Conservation (phyloP, 1,140 invertebrate species). For the Cotesia typhae region DNA sequence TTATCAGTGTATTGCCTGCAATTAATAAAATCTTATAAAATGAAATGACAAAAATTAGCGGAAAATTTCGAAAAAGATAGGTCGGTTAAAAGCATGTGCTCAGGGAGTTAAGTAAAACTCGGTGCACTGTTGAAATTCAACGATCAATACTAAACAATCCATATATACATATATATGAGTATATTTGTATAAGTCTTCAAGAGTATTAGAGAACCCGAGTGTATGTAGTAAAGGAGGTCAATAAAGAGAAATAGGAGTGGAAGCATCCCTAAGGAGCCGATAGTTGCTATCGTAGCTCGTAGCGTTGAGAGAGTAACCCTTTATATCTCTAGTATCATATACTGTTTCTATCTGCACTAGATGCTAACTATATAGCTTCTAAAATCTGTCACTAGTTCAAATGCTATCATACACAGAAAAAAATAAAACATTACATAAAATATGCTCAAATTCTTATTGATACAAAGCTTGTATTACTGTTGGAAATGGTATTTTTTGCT, state of each 20-base stretch:
- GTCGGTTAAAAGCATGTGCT: too few species aligned
- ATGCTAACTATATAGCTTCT: slow-evolving; percentile 44
- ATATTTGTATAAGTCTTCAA: slow-evolving; percentile 54
- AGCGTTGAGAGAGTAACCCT: slow-evolving; percentile 52
- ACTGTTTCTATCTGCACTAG: too few species aligned
- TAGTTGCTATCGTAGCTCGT: slow-evolving; percentile 52
- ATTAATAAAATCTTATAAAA: too few species aligned
- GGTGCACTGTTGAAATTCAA: slow-evolving; percentile 46
- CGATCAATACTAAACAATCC: slow-evolving; percentile 60
- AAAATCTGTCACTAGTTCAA: slow-evolving; percentile 20
- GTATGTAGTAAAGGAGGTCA: slow-evolving; percentile 49
- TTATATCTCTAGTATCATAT: slow-evolving; percentile 15
- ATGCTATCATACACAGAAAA: too few species aligned
- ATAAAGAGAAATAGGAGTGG: slow-evolving; percentile 57
- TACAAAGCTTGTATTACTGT: too few species aligned
- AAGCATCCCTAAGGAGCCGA: slow-evolving; percentile 61
- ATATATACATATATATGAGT: slow-evolving; percentile 38
- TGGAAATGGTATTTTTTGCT: too few species aligned
- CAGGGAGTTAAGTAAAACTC: slow-evolving; percentile 41
- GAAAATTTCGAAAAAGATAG: too few species aligned
- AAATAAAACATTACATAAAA: not conserved
- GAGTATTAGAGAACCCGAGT: slow-evolving; percentile 47
- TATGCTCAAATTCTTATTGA: too few species aligned
- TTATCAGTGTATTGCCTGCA: too few species aligned
- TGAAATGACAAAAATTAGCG: too few species aligned